Evolutionary conservation across 64 coral and sea anemone genomes (phyloP).

Genomic region (Exaiptasia diaphana): DNA sequence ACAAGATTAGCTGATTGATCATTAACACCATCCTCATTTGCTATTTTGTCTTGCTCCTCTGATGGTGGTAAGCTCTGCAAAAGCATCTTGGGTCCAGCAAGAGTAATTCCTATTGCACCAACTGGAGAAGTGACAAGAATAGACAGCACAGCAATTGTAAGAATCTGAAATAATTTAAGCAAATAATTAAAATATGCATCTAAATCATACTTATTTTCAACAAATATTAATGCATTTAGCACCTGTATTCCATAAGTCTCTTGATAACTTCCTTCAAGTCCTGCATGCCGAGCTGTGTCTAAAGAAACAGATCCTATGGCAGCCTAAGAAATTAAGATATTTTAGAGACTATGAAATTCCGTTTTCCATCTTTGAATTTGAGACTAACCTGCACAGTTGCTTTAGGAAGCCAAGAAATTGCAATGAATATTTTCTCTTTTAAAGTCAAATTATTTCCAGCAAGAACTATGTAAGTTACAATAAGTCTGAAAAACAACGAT

Average conservation of each 20-base stretch:
- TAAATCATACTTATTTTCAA: background rate
- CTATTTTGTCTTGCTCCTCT: background rate
- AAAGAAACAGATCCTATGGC: conserved; percentile 91
- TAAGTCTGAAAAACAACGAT: conserved; percentile 55
- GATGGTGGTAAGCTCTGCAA: conserved; percentile 13
- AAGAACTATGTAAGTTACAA: conserved; percentile 65
- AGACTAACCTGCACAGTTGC: conserved; percentile 87
- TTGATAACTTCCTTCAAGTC: conserved; percentile 57
- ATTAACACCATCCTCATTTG: background rate
- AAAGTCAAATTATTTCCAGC: conserved; percentile 67
- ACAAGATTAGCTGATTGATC: too few relatives aligned
- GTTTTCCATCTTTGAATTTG: background rate
- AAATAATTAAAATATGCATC: background rate
- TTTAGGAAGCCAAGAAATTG: conserved; percentile 96
- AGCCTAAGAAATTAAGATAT: conserved; percentile 38
- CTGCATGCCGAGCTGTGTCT: conserved; percentile 75
- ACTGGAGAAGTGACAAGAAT: conserved; percentile 88
- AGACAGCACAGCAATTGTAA: conserved; percentile 80
- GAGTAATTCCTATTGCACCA: conserved; percentile 81
- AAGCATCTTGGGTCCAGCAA: conserved; percentile 85
- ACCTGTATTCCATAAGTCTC: conserved; percentile 90
- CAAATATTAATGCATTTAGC: background rate
- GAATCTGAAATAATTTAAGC: conserved; percentile 67
- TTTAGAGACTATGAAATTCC: background rate
- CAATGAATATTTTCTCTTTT: conserved; percentile 92